These are phyloP conservation scores for Campylorhamphus procurvoides DNA, from an alignment of 2,113 vertebrate genomes.

Conservation along the genomic window DNA sequence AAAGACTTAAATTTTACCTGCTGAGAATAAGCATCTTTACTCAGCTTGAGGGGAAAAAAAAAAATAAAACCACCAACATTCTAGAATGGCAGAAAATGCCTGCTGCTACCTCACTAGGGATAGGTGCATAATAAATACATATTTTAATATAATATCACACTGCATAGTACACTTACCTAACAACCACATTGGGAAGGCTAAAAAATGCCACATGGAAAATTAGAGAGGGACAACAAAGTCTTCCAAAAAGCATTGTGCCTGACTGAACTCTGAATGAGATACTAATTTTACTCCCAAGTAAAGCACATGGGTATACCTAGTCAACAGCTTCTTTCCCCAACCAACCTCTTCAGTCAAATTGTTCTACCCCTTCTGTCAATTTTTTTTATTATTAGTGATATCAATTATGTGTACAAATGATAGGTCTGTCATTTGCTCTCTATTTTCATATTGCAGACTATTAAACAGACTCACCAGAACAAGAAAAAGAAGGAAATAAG, in stretches of 20 bases:
- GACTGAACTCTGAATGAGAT: not conserved
- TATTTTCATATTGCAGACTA: not conserved
- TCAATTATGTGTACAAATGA: not conserved
- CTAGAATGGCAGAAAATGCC: not conserved
- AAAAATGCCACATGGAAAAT: not conserved
- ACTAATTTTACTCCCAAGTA: not conserved
- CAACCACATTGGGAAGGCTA: not conserved
- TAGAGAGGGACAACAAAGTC: not conserved
- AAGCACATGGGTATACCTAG: not conserved
- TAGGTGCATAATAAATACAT: not conserved
- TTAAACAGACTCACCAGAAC: not conserved
- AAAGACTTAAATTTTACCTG: conserved; percentile 5
- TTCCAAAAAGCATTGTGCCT: not conserved
- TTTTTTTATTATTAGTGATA: not conserved
- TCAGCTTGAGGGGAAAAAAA: not conserved
- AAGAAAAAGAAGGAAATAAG: not conserved
- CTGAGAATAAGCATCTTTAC: not conserved
- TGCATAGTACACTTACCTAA: not conserved
- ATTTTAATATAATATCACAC: not conserved
- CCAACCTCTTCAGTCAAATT: not conserved
- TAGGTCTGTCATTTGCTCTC: not conserved
- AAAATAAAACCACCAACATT: not conserved
- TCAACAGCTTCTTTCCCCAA: not conserved
- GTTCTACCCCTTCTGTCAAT: not conserved
- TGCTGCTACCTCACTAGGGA: not conserved